These are phyloP conservation scores for Telenomus remus DNA, from an alignment of 1,140 invertebrate genomes.

Conservation along the genomic window DNA sequence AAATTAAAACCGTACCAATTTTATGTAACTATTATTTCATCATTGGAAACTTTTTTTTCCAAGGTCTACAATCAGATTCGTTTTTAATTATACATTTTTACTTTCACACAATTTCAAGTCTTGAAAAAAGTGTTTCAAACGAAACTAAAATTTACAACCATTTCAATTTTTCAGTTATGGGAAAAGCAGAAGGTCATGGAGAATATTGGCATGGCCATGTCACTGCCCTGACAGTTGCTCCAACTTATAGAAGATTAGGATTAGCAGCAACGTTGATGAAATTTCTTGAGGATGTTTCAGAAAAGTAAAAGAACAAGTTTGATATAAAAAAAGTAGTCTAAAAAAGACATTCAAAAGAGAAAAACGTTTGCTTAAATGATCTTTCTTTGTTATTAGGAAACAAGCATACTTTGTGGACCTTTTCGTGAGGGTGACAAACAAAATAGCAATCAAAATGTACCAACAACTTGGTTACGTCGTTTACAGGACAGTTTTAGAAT, in stretches of 20 bases:
- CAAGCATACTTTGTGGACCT: constrained; percentile 98
- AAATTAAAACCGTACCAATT: constrained; percentile 8
- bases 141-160: no score
- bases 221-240: constrained; percentile 97
- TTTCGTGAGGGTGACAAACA: constrained; percentile 98
- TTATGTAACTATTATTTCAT: constrained; percentile 47
- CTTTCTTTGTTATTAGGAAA: constrained; percentile 80
- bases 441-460: constrained; percentile 98
- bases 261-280: constrained; percentile 96
- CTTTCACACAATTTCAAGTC: no score
- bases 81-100: no score
- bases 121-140: no score
- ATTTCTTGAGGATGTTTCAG: constrained; percentile 95
- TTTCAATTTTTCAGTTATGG: constrained; percentile 89
- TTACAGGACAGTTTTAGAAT: constrained; percentile 96
- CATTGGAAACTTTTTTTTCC: constrained; percentile 27
- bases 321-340: background rate
- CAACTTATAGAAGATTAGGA: constrained; percentile 92
- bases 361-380: background rate
- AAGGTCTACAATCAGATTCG: no score
- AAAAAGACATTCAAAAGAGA: background rate
- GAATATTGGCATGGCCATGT: constrained; percentile 99
- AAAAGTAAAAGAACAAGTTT: constrained; percentile 83
- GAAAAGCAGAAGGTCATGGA: constrained; percentile 95
- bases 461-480: constrained; percentile 97